phyloP scores from a whole-genome alignment of 2,888 invertebrate genomes.

The Morinoia aosen region DNA sequence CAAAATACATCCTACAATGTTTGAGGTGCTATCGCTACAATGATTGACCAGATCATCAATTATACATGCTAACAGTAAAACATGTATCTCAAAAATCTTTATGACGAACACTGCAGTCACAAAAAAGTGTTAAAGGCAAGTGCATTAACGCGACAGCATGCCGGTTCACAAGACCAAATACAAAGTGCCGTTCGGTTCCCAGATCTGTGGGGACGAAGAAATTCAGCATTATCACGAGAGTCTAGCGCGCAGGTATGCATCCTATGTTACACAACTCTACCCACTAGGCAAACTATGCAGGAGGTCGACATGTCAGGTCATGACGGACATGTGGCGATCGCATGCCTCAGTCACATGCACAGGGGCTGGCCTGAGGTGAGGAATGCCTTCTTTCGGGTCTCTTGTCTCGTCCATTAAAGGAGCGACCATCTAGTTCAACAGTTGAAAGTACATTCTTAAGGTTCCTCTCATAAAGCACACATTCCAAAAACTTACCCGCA shows the following conservation, averaged over 20 bases:
- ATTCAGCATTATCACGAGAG: background rate
- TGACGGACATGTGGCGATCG: background rate
- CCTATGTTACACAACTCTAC: background rate
- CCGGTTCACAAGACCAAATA: background rate
- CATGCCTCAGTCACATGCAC: background rate
- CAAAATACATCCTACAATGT: constrained; percentile 32
- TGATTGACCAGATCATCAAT: background rate
- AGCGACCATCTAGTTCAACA: background rate
- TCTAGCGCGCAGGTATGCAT: background rate
- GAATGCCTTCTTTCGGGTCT: background rate
- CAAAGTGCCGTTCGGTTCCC: background rate
- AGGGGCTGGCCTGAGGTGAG: background rate
- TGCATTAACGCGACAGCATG: background rate
- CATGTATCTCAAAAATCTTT: background rate
- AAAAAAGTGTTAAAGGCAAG: background rate
- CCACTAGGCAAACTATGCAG: background rate
- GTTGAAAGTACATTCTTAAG: background rate
- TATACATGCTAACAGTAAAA: background rate
- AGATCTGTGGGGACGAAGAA: constrained; percentile 1
- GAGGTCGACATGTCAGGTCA: background rate
- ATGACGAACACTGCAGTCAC: background rate
- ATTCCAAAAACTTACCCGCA: background rate
- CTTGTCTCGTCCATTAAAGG: background rate
- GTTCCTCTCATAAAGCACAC: background rate
- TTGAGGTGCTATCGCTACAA: background rate